phyloP scores from a whole-genome alignment of 2,113 vertebrate genomes.

The Myanophis thanlyinensis region DNA sequence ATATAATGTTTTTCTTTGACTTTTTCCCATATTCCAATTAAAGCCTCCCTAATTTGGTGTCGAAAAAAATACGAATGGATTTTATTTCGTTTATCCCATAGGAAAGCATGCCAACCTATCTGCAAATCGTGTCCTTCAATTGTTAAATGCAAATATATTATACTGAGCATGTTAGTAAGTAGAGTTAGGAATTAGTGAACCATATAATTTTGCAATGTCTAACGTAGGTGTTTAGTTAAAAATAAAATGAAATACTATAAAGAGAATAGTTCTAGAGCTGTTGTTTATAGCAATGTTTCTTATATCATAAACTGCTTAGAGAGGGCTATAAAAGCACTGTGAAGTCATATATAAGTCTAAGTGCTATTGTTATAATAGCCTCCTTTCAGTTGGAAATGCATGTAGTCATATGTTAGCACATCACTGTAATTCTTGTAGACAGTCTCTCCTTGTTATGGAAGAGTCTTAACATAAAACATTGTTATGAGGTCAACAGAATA shows the following conservation, averaged over 20 bases:
- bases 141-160: neutral
- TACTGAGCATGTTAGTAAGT: neutral
- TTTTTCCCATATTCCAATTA: no score
- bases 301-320: no score
- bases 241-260: neutral
- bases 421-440: conserved; percentile 2
- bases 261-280: neutral
- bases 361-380: no score
- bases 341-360: no score
- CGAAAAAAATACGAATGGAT: no score
- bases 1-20: no score
- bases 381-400: neutral
- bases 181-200: neutral
- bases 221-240: neutral
- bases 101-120: no score
- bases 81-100: no score
- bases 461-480: neutral
- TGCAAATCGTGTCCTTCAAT: no score
- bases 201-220: neutral
- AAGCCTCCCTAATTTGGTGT: no score
- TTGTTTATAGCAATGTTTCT: neutral
- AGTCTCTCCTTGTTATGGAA: neutral
- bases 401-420: neutral
- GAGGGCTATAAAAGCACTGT: no score
- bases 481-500: neutral